These are phyloP conservation scores for Abrostola tripartita DNA, from an alignment of 2,888 invertebrate genomes.

Conservation along the genomic window DNA sequence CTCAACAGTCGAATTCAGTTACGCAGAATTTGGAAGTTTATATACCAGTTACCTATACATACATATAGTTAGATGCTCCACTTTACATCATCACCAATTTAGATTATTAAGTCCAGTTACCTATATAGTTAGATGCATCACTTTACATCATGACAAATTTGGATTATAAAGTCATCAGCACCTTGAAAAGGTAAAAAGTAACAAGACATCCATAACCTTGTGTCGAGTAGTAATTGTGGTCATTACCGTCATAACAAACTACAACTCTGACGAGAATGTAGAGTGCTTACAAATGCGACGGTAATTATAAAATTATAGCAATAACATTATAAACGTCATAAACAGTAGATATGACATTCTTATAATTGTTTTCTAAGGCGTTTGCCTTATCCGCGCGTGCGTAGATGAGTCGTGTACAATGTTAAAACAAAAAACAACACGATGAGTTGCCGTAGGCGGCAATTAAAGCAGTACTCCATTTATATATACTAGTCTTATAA, in stretches of 20 bases:
- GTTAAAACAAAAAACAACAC: conserved; percentile 22
- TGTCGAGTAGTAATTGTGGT: conserved; percentile 20
- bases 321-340: conserved; percentile 19
- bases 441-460: conserved; percentile 23
- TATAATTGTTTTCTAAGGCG: conserved; percentile 11
- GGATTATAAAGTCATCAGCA: too few relatives aligned
- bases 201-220: not conserved
- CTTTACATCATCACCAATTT: too few relatives aligned
- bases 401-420: conserved; percentile 11
- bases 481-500: too few relatives aligned
- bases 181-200: too few relatives aligned
- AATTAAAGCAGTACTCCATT: conserved; percentile 17
- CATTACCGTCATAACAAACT: conserved; percentile 21
- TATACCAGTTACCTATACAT: too few relatives aligned
- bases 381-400: conserved; percentile 4
- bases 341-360: conserved; percentile 15
- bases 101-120: too few relatives aligned
- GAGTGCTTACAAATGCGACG: conserved; percentile 4
- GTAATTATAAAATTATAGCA: conserved; percentile 31
- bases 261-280: conserved; percentile 18
- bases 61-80: too few relatives aligned
- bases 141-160: too few relatives aligned
- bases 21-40: too few relatives aligned
- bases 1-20: too few relatives aligned
- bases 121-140: too few relatives aligned